Base-by-base conservation (phyloP, 2,888 invertebrate genomes). In the Pimpla rufipes region DNA sequence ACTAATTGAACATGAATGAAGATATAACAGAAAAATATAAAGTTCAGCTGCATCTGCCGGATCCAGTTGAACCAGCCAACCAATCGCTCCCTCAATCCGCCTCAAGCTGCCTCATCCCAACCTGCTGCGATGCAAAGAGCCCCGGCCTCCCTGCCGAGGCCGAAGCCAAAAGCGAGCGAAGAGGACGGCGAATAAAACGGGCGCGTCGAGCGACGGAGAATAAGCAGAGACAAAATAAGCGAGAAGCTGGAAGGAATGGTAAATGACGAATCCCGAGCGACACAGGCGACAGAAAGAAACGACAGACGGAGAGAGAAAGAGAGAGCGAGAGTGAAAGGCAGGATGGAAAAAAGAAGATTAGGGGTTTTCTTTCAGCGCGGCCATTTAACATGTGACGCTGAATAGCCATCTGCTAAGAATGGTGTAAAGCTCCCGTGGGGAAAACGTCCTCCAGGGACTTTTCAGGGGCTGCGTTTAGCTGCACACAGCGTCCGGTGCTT, bases 371-470 rank as follows among this genome's bases (percentile, higher is more conserved):
- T 73, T 83, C 82, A 40, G 3, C 85, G 79, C 85, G 82, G 85
- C 87, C 88, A 90, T 91, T 91, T 90, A 90, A 90, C 90, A 88
- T 90, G 90, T 88, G 87, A 86, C 55, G 70, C 87, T 91, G 91
- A 91, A 90, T 91, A 88, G 89, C 88, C 88, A 89, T 90, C 88
- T 85, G 85, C 83, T 79, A 90, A 90, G 90, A 91, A 91, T 90
- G 86, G 88, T 68, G 81, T 82, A 85, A 87, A 85, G 87, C 83
- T 88, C 87, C 81, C 84, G 62, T 10, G 85, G 59, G 3, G 47
- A 85, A 86, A 85, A 82, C 76, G 47, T 76, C 79, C 75, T 81
- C 55, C 68, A 57, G 83, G 81, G 83, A 85, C 83, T 84, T 78
- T 75, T 21, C 79, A 67, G 71, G 71, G 66, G 67, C 73, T 73